Percentiles rank a stretch among this genome's conserved stretches.
phyloP scores from a whole-genome alignment of 2,888 invertebrate species.

The Polia nebulosa region DNA sequence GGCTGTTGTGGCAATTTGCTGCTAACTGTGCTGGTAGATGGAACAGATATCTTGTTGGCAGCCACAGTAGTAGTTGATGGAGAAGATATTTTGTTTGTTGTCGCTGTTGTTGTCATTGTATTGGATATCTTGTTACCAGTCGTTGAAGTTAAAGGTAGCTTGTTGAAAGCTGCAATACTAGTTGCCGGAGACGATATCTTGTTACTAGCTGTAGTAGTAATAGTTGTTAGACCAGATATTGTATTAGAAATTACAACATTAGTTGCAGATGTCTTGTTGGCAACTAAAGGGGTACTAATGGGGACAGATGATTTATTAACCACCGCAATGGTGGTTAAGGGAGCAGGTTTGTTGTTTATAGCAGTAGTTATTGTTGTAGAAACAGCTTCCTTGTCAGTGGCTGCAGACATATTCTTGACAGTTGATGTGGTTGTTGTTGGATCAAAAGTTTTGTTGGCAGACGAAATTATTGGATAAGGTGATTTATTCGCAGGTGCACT shows the following conservation, averaged over 20 bases:
- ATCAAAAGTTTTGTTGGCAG: conserved; percentile 13
- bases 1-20: neutral
- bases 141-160: conserved; percentile 4
- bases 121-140: neutral
- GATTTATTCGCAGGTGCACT: conserved; percentile 16
- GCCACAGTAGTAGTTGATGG: neutral
- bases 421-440: conserved; percentile 2
- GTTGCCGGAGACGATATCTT: conserved; percentile 6
- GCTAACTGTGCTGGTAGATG: neutral
- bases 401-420: conserved; percentile 14
- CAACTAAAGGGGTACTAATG: conserved; percentile 1
- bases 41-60: conserved; percentile 9
- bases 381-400: conserved; percentile 2
- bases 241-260: conserved; percentile 9
- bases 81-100: neutral
- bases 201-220: neutral
- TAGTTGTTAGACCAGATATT: neutral
- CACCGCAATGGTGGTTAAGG: neutral
- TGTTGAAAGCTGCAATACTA: conserved; percentile 1
- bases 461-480: neutral
- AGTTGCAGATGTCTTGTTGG: conserved; percentile 8
- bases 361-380: conserved; percentile 2
- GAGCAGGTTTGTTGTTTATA: neutral
- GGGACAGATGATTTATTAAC: conserved; percentile 9
- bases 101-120: neutral